Conservation (phyloP, 1,140 invertebrate species). For the Andrena cerasifolii region DNA sequence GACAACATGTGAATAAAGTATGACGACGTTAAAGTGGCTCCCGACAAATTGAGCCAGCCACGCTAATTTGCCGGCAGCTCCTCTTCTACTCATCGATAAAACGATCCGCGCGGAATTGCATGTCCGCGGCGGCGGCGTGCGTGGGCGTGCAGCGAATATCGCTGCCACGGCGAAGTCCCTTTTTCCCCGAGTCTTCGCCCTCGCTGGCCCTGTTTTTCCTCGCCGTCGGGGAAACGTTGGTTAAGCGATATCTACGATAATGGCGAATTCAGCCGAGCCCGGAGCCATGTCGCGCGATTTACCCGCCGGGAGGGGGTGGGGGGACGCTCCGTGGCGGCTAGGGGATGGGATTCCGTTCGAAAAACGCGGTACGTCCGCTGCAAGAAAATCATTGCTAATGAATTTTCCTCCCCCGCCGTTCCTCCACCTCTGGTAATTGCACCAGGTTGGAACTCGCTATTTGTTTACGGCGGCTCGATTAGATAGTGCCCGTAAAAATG, state of each 20-base stretch:
- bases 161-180: background rate
- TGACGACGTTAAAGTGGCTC: conserved; percentile 35
- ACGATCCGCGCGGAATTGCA: background rate
- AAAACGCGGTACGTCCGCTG: background rate
- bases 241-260: conserved; percentile 38
- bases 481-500: background rate
- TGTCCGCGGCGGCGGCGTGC: background rate
- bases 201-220: background rate
- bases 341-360: background rate
- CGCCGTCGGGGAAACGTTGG: conserved; percentile 1
- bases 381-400: conserved; percentile 23
- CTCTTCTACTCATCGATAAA: conserved; percentile 40
- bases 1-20: conserved; percentile 57
- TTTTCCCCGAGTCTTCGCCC: conserved; percentile 17
- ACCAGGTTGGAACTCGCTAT: background rate
- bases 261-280: background rate
- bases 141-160: conserved; percentile 36
- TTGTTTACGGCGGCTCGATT: background rate
- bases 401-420: conserved; percentile 1
- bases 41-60: background rate
- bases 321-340: background rate
- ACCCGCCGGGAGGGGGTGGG: background rate
- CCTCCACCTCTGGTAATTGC: background rate
- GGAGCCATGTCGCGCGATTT: background rate
- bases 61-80: conserved; percentile 51